Conservation (phyloP, 2,888 invertebrate species). For the Incurvaria masculella region DNA sequence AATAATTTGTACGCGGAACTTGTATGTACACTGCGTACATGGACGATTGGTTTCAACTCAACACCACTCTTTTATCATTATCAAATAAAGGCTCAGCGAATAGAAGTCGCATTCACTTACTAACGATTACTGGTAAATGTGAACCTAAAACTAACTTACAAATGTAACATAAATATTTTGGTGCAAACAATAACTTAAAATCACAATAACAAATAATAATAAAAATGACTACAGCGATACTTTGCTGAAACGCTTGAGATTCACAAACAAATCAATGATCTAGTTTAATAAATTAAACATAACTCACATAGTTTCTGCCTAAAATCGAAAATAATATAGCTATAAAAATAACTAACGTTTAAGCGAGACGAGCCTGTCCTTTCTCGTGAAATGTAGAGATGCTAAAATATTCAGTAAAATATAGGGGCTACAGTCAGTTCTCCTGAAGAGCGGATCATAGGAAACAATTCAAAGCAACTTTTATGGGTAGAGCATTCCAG, state of each 20-base stretch:
- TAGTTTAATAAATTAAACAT: too few relatives aligned
- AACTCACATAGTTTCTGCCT: too few relatives aligned
- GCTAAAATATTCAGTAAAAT: too few relatives aligned
- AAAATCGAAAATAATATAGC: too few relatives aligned
- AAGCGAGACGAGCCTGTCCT: too few relatives aligned
- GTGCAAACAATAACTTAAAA: constrained; percentile 30
- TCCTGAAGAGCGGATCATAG: too few relatives aligned
- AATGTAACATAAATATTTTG: constrained; percentile 45
- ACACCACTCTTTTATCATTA: constrained; percentile 18
- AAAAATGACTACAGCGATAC: not conserved
- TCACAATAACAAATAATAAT: constrained; percentile 24
- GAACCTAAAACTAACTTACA: constrained; percentile 41
- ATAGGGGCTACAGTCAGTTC: too few relatives aligned
- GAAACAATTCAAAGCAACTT: too few relatives aligned
- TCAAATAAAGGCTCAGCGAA: constrained; percentile 44
- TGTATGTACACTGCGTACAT: constrained; percentile 54
- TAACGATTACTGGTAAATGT: constrained; percentile 49
- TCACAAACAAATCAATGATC: not conserved
- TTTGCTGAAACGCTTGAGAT: not conserved
- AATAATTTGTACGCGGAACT: constrained; percentile 48
- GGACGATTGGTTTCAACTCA: constrained; percentile 47
- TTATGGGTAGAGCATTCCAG: too few relatives aligned
- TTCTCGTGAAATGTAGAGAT: too few relatives aligned
- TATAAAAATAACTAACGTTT: too few relatives aligned
- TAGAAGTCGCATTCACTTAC: constrained; percentile 47